phyloP scores from a whole-genome alignment of 2,888 invertebrate genomes.

The Ormyrus labotus region DNA sequence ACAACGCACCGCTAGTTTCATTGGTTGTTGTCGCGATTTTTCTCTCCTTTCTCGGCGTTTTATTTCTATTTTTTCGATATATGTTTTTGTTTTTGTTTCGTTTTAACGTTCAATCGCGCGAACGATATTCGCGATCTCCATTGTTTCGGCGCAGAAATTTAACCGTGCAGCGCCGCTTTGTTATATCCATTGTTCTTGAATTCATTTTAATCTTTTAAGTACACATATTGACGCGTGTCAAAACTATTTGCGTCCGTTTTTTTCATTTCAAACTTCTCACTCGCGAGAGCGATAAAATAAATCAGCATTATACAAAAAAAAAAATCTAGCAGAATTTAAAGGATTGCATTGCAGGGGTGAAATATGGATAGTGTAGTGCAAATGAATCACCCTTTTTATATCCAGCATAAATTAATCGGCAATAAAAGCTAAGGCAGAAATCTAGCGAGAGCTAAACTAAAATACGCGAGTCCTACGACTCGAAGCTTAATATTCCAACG shows the following conservation, averaged over 20 bases:
- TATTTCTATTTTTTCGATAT: constrained; percentile 9
- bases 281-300: no score
- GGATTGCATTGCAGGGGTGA: no score
- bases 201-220: no score
- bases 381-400: no score
- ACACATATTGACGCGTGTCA: no score
- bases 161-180: background rate
- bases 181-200: no score
- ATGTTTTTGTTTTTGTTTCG: constrained; percentile 27
- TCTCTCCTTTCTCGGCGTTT: constrained; percentile 14
- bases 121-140: constrained; percentile 7
- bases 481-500: constrained; percentile 36
- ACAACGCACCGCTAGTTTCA: constrained; percentile 18
- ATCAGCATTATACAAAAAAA: no score
- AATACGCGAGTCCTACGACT: constrained; percentile 5
- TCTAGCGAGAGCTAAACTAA: background rate
- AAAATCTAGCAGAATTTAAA: no score
- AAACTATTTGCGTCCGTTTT: background rate
- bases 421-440: no score
- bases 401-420: no score
- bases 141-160: constrained; percentile 26
- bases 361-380: no score
- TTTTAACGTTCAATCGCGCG: constrained; percentile 6
- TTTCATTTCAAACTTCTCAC: background rate
- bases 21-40: constrained; percentile 4